phyloP scores from a whole-genome alignment of 2,888 invertebrate species.

The Pyrochroa serraticornis region DNA sequence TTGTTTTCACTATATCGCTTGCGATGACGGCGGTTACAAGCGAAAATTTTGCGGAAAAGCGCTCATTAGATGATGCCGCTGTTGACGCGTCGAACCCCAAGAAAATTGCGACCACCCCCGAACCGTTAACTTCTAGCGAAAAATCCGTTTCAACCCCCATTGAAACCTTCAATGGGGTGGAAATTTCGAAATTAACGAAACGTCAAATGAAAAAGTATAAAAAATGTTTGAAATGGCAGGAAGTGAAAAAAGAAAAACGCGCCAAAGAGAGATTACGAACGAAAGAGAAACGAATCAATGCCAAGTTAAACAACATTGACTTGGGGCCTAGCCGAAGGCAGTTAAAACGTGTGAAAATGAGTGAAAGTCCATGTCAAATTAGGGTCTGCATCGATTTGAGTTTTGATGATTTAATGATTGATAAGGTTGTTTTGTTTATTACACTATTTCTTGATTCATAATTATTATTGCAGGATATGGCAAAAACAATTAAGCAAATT shows the following conservation, averaged over 20 bases:
- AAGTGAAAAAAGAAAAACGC: conserved; percentile 72
- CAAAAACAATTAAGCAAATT: conserved; percentile 89
- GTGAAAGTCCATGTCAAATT: conserved; percentile 70
- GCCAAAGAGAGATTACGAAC: conserved; percentile 69
- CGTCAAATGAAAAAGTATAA: conserved; percentile 55
- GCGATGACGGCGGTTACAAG: too few relatives aligned
- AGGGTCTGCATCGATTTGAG: conserved; percentile 86
- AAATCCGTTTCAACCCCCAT: not conserved
- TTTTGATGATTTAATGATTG: conserved; percentile 90
- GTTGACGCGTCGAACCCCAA: too few relatives aligned
- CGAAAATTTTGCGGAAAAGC: too few relatives aligned
- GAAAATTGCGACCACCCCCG: too few relatives aligned
- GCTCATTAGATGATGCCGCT: too few relatives aligned
- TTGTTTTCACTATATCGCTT: too few relatives aligned
- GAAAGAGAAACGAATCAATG: conserved; percentile 72
- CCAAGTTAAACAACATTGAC: conserved; percentile 73
- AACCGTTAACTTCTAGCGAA: not conserved
- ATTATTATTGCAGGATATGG: conserved; percentile 67
- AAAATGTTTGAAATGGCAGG: conserved; percentile 76
- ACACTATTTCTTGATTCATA: not conserved
- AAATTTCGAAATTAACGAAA: conserved; percentile 55
- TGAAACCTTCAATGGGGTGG: conserved; percentile 52
- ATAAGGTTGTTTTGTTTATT: conserved; percentile 47
- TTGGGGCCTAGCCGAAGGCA: conserved; percentile 81
- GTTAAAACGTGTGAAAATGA: conserved; percentile 75